phyloP scores from a whole-genome alignment of 2,888 invertebrate species.

The Diachrysia chrysitis region DNA sequence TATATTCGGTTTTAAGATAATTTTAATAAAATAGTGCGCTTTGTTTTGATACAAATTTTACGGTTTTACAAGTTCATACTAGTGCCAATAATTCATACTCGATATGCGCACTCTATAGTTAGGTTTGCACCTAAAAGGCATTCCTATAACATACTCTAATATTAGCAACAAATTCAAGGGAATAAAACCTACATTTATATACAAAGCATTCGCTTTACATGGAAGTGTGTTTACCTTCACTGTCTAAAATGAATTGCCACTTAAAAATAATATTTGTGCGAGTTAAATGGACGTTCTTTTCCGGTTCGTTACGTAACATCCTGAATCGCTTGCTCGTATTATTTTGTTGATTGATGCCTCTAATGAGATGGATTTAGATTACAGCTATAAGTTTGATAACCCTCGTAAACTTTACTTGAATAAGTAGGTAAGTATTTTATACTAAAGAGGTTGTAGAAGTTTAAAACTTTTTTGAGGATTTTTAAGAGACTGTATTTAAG shows the following conservation, averaged over 20 bases:
- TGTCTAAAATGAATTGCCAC: constrained; percentile 12
- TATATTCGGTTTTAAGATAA: too few relatives aligned
- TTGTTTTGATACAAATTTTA: too few relatives aligned
- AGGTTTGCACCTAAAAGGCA: too few relatives aligned
- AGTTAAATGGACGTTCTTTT: constrained; percentile 34
- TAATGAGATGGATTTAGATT: constrained; percentile 2
- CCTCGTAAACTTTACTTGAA: background rate
- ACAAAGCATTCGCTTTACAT: background rate
- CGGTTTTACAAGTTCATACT: too few relatives aligned
- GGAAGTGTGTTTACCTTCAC: constrained; percentile 30
- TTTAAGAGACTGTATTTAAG: too few relatives aligned
- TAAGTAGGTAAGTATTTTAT: constrained; percentile 1
- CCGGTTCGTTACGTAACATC: constrained; percentile 44
- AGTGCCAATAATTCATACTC: too few relatives aligned
- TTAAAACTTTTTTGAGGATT: too few relatives aligned
- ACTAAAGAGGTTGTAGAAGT: background rate
- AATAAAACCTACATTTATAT: background rate
- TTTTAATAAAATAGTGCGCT: too few relatives aligned
- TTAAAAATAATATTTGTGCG: constrained; percentile 6
- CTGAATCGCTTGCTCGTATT: constrained; percentile 14
- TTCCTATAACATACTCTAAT: too few relatives aligned
- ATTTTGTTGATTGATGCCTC: constrained; percentile 20
- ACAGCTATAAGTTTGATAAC: background rate
- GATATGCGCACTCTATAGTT: too few relatives aligned
- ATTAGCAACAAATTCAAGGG: constrained; percentile 5